Percentiles rank a stretch among this genome's conserved stretches.
Evolutionary conservation across 2,888 invertebrate genomes (phyloP).

Genomic region (Gerris lacustris): DNA sequence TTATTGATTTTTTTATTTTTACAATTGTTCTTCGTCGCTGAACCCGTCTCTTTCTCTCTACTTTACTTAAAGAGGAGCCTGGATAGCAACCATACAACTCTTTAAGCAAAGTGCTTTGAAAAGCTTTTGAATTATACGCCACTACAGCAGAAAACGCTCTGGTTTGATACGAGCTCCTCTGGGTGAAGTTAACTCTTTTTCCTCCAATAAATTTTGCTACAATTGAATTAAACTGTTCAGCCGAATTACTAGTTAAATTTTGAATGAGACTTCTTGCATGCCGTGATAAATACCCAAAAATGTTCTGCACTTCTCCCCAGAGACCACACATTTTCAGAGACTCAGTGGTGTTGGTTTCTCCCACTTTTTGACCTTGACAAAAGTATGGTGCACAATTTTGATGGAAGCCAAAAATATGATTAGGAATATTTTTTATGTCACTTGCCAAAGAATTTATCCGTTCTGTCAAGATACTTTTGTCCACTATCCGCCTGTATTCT

Average conservation of each 20-base stretch:
- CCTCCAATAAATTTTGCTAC: constrained; percentile 34
- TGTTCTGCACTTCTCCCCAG: constrained; percentile 15
- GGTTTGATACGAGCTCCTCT: constrained; percentile 32
- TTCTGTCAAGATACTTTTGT: neutral
- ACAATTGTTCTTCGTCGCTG: no score
- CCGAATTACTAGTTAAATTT: constrained; percentile 31
- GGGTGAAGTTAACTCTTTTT: constrained; percentile 32
- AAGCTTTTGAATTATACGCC: constrained; percentile 32
- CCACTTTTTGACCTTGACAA: constrained; percentile 20
- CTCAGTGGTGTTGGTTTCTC: constrained; percentile 13
- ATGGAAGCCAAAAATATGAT: constrained; percentile 32
- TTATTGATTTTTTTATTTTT: no score
- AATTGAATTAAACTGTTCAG: constrained; percentile 32
- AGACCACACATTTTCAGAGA: constrained; percentile 13
- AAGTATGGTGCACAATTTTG: constrained; percentile 26
- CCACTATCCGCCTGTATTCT: constrained; percentile 12
- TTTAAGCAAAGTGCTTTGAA: constrained; percentile 10
- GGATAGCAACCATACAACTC: constrained; percentile 13
- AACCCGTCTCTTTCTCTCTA: neutral
- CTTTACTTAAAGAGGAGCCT: constrained; percentile 11
- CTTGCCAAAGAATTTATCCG: constrained; percentile 4
- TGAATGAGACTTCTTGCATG: constrained; percentile 26
- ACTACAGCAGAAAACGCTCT: constrained; percentile 33
- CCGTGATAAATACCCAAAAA: constrained; percentile 3
- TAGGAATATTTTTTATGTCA: constrained; percentile 23